Evolutionary conservation across 2,113 vertebrate species (phyloP), one percentile per base, ranked within the genome.

Genomic region (Callorhinus ursinus): DNA sequence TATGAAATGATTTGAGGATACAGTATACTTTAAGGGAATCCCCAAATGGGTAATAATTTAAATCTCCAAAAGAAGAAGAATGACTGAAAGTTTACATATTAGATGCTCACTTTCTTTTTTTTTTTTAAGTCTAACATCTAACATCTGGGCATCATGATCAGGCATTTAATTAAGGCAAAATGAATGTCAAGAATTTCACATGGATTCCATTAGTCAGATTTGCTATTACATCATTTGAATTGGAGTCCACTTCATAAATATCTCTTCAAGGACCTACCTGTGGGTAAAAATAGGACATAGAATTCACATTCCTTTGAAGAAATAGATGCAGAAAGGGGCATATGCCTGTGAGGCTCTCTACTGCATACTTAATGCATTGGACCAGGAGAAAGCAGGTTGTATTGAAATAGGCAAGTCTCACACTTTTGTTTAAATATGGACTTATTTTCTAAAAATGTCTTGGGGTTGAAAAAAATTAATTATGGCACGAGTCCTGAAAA

Each of bases 131-230:
- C 36, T 53, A 80, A 90, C 51, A 51, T 72, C 81, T 49, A 94
- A 90, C 59, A 88, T 71, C 36, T 86, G n/a, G 57, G 71, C 76
- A 39, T 81, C 59, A 88, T 90, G 24, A 82, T 88, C 88, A 90
- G 59, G 76, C 53, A 94, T 95, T 95, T 79, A 93, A 72, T 91
- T 77, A 89, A 84, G 15, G 42, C 49, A 95, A 49, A 96, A 81
- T 63, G 39, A 88, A 69, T 94, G 77, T 93, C 93, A 88, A 87
- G 36, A 67, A 76, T 90, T 92, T 93, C 74, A 28, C 31, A 69
- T 77, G 31, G 31, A 90, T 69, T 95, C n/a, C 31, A 92, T 96
- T 81, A 95, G 80, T 90, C 31, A 81, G 36, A 92, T 83, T 90
- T 92, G 57, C 74, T 88, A 84, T 77, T 81, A 63, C 22, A 79